phyloP scores from a whole-genome alignment of 2,113 vertebrate genomes.

The Tachysurus fulvidraco region DNA sequence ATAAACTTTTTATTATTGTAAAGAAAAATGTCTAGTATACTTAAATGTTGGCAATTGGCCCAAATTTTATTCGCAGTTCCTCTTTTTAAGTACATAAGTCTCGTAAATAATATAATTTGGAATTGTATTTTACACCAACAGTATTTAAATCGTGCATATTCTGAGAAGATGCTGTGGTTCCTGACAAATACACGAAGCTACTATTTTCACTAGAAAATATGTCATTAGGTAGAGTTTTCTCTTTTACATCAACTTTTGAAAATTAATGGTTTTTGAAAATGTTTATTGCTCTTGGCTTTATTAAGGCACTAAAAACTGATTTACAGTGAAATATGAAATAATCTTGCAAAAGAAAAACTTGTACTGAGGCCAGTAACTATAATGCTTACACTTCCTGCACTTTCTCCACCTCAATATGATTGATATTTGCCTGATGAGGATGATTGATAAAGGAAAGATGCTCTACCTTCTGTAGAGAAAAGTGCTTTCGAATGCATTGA shows the following conservation, averaged over 20 bases:
- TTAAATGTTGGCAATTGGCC: neutral
- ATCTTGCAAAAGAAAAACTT: neutral
- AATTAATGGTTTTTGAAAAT: neutral
- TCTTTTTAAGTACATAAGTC: neutral
- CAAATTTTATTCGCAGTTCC: neutral
- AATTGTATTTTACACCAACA: neutral
- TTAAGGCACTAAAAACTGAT: neutral
- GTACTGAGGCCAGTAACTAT: neutral
- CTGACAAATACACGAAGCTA: neutral
- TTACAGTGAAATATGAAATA: neutral
- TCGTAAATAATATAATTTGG: neutral
- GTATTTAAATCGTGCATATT: neutral
- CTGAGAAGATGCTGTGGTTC: neutral
- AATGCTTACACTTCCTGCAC: neutral
- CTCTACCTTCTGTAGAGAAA: neutral
- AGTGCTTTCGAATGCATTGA: neutral
- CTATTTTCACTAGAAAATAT: neutral
- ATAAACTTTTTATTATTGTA: neutral
- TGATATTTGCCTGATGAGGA: slow-evolving; percentile 8
- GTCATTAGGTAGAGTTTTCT: neutral
- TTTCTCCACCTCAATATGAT: neutral
- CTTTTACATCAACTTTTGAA: neutral
- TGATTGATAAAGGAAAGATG: neutral
- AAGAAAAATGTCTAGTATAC: neutral
- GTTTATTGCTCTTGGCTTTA: neutral